These are phyloP conservation scores for Gymnocephalus cernua DNA, from an alignment of 2,113 vertebrate species.

Conservation along the genomic window DNA sequence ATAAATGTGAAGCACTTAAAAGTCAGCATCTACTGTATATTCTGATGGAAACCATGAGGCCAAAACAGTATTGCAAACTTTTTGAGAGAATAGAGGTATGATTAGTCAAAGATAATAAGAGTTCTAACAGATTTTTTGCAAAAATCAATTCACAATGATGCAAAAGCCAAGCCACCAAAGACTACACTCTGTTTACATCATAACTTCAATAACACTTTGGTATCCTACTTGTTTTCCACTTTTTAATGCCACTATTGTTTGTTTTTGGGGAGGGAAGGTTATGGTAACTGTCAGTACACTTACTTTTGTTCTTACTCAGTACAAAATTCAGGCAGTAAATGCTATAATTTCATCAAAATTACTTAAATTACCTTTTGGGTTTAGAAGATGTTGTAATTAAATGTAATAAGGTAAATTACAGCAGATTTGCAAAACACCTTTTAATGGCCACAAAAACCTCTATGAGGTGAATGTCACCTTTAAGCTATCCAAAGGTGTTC, in stretches of 20 bases:
- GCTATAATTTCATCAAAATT: constrained; percentile 38
- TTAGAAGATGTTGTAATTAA: constrained; percentile 13
- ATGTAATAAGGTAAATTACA: constrained; percentile 49
- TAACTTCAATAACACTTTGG: neutral
- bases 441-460: constrained; percentile 19
- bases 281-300: neutral
- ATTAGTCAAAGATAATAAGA: neutral
- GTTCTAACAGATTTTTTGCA: neutral
- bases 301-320: no score
- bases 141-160: neutral
- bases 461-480: neutral
- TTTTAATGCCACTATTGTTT: neutral
- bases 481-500: neutral
- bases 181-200: neutral
- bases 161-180: neutral
- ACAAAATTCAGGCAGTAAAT: neutral
- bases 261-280: neutral
- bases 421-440: constrained; percentile 22
- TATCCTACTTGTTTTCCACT: neutral
- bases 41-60: neutral
- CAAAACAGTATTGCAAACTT: neutral
- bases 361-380: neutral
- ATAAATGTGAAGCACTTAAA: constrained; percentile 15
- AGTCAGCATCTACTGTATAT: constrained; percentile 4
- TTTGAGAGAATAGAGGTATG: neutral